Conservation (phyloP, 2,888 invertebrate species). For the Machimus rusticus region DNA sequence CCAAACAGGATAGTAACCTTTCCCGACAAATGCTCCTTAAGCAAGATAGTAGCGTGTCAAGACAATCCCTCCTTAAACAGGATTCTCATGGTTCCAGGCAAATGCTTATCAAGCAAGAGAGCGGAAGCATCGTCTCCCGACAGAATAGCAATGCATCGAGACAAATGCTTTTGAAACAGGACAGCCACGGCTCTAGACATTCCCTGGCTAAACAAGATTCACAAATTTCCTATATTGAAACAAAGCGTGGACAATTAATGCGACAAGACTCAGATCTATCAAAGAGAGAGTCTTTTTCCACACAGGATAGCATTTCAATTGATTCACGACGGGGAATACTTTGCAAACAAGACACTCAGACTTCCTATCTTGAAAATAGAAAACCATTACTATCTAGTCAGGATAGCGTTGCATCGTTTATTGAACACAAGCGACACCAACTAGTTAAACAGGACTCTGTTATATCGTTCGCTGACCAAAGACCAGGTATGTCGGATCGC, state of each 20-base stretch:
- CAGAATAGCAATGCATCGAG: slow-evolving; percentile 60
- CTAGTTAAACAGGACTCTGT: slow-evolving; percentile 63
- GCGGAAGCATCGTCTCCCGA: slow-evolving; percentile 54
- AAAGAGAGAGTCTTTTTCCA: slow-evolving; percentile 54
- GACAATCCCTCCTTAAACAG: slow-evolving; percentile 61
- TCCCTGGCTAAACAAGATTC: slow-evolving; percentile 62
- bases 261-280: slow-evolving; percentile 51
- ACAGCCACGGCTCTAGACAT: slow-evolving; percentile 61
- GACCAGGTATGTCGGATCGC: slow-evolving; percentile 53
- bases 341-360: slow-evolving; percentile 55
- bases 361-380: slow-evolving; percentile 53
- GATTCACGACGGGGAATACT: slow-evolving; percentile 57
- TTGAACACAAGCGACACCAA: slow-evolving; percentile 61
- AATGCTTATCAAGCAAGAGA: slow-evolving; percentile 62
- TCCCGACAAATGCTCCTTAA: slow-evolving; percentile 54
- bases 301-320: slow-evolving; percentile 59
- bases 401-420: slow-evolving; percentile 53
- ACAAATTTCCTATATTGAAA: slow-evolving; percentile 62
- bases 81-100: slow-evolving; percentile 62
- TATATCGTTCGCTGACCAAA: slow-evolving; percentile 62
- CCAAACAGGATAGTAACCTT: slow-evolving; percentile 62
- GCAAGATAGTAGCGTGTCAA: slow-evolving; percentile 50
- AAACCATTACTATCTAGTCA: slow-evolving; percentile 50
- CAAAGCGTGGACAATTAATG: slow-evolving; percentile 55
- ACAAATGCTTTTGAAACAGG: slow-evolving; percentile 60